Evolutionary conservation across 2,113 vertebrate species (phyloP), one percentile per base, ranked within the genome.

Genomic region (Megatriorchis doriae): DNA sequence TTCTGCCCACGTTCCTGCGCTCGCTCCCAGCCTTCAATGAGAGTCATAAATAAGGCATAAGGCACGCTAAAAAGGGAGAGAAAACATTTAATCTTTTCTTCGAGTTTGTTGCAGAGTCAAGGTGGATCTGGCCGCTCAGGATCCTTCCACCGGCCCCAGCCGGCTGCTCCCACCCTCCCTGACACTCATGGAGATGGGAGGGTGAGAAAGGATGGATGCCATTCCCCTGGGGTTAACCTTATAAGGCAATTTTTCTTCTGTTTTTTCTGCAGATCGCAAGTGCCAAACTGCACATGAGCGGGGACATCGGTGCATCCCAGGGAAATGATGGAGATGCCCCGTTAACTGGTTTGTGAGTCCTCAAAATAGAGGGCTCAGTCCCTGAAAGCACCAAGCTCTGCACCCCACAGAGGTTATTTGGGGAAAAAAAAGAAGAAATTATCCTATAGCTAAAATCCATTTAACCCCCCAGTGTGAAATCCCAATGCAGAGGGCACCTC

Each of bases 21-120:
- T 93, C 11, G 0, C 70, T 87, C 70, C 42, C 55, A 67, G 70
- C 53, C 79, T 94, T 78, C 78, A 50, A 43, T 42, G 18, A 72
- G 86, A 73, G 43, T 90, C 93, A 96, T 96, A 93, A 96, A 97
- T 93, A 96, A 94, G 59, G 68, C 94, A 93, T 40, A 70, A 96
- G 47, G 42, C 66, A 25, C 8, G 1, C 72, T 70, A 85, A 92
- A 94, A 96, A 78, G 58, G 59, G 71, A 83, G 78, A 86, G 68
- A 72, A 84, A 95, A 78, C 31, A 66, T 70, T 73, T 42, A 59
- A 93, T 96, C 72, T 94, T 78, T 61, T 80, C 50, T 88, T 87
- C 88, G 16, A 10, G 56, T 61, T 93, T 92, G 77, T 56, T 82
- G 53, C 77, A 92, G 61, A 81, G 74, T 31, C 0, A 11, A 75